Evolutionary conservation across 2,797 vertebrate genomes (phyloP).

Genomic region (Babyrousa celebensis): DNA sequence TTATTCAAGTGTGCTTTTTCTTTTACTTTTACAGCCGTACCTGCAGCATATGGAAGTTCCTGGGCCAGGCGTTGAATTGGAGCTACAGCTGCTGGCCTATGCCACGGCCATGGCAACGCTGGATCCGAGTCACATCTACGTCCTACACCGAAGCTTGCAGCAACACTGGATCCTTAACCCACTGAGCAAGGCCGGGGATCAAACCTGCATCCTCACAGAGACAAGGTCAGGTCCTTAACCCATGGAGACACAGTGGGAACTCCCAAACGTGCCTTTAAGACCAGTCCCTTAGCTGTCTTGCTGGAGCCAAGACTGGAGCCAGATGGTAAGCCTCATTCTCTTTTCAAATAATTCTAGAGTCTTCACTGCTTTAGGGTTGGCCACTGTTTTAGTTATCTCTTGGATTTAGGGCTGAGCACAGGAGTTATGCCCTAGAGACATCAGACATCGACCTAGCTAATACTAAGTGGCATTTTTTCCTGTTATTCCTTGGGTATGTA

Average conservation of each 20-base stretch:
- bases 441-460: not conserved
- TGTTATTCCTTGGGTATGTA: not conserved
- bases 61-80: too few relatives aligned
- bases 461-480: not conserved
- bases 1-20: constrained; percentile 4
- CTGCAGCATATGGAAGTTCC: too few relatives aligned
- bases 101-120: too few relatives aligned
- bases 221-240: too few relatives aligned
- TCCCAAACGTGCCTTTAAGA: not conserved
- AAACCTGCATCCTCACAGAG: too few relatives aligned
- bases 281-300: not conserved
- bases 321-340: not conserved
- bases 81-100: too few relatives aligned
- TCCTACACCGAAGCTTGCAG: too few relatives aligned
- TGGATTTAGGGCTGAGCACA: not conserved
- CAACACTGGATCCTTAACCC: too few relatives aligned
- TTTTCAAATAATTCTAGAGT: not conserved
- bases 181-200: too few relatives aligned
- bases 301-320: not conserved
- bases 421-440: not conserved
- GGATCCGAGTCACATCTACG: too few relatives aligned
- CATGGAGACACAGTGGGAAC: too few relatives aligned
- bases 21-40: too few relatives aligned
- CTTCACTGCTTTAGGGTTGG: not conserved
- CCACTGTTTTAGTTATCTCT: not conserved